A percentile compares a stretch with the other conserved stretches of the same genome.
phyloP scores from a whole-genome alignment of 2,888 invertebrate genomes.

The Lasioglossum morio region DNA sequence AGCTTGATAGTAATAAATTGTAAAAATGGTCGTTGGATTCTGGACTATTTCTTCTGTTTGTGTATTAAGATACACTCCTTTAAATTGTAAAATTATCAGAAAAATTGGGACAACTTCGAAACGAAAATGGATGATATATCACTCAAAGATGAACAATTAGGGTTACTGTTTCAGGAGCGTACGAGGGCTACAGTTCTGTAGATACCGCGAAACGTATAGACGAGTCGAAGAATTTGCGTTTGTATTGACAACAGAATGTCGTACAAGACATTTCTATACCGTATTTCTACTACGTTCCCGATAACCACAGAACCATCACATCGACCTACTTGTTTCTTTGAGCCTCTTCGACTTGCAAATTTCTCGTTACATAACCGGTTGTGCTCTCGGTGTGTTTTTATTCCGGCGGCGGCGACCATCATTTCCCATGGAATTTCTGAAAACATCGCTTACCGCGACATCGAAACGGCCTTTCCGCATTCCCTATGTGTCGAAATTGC shows the following conservation, averaged over 20 bases:
- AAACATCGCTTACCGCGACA: conserved; percentile 6
- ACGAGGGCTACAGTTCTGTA: no score
- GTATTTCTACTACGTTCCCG: background rate
- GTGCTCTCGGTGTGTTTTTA: background rate
- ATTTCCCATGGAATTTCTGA: background rate
- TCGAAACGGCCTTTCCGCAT: conserved; percentile 4
- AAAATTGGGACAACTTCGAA: no score
- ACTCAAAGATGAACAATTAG: no score
- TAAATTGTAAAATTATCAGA: no score
- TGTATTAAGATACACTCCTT: no score
- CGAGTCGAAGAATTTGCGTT: background rate
- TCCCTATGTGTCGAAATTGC: conserved; percentile 24
- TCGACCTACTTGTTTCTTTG: background rate
- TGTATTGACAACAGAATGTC: background rate
- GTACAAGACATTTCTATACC: background rate
- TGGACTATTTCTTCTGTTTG: no score
- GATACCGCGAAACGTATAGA: no score
- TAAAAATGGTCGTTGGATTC: no score
- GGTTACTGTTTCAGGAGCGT: no score
- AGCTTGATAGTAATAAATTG: no score
- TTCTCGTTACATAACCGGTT: background rate
- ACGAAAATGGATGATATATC: no score
- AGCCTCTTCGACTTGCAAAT: background rate
- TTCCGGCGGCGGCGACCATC: background rate
- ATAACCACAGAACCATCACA: background rate